phyloP scores from a whole-genome alignment of 2,888 invertebrate species.

The Vannuccia rotundouncinata region DNA sequence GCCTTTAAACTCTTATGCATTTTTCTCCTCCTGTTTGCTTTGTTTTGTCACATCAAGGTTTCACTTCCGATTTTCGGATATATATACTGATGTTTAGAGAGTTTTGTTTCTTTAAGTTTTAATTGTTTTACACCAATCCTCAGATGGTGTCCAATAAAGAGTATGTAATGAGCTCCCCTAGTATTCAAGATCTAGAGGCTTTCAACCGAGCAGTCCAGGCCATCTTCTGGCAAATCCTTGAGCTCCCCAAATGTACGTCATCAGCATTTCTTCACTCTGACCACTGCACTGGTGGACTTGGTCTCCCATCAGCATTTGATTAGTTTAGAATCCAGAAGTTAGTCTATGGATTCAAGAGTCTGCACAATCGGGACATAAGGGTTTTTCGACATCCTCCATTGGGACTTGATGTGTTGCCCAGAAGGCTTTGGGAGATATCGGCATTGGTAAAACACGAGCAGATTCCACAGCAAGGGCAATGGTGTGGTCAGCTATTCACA shows the following conservation, averaged over 20 bases:
- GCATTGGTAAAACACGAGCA: background rate
- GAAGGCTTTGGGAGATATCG: background rate
- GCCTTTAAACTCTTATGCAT: too few relatives aligned
- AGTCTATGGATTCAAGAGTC: background rate
- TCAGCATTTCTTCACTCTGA: background rate
- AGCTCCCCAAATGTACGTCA: background rate
- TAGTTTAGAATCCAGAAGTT: background rate
- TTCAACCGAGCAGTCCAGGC: background rate
- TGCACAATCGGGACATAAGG: background rate
- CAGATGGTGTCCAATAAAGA: too few relatives aligned
- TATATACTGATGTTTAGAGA: too few relatives aligned
- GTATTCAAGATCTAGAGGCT: background rate
- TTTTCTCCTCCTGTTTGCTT: too few relatives aligned
- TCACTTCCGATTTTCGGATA: too few relatives aligned
- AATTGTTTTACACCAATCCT: too few relatives aligned
- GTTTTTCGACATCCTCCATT: background rate
- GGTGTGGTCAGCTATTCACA: background rate
- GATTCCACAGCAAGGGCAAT: background rate
- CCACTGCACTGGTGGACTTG: background rate
- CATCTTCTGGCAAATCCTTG: background rate
- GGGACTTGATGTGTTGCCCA: background rate
- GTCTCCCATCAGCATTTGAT: background rate
- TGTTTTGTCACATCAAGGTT: too few relatives aligned
- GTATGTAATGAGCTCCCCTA: too few relatives aligned
- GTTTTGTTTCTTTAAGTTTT: too few relatives aligned